Evolutionary conservation across 2,113 vertebrate species (phyloP), one percentile per base, ranked within the genome.

Genomic region (Boulengerochromis microlepis): DNA sequence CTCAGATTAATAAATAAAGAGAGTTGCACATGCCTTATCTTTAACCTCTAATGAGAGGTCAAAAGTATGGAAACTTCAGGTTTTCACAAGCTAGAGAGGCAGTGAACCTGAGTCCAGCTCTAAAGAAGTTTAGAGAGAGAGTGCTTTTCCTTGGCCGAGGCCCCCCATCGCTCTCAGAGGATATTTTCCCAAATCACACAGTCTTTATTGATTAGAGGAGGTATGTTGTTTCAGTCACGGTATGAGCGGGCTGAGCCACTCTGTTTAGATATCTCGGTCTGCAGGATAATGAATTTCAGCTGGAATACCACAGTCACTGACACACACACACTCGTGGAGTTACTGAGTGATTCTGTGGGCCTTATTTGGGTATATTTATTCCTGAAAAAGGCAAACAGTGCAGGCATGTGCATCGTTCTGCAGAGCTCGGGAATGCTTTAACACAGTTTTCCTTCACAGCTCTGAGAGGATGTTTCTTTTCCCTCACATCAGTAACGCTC

Each of bases 301-400:
- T 93, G 91, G 83, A 94, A 91, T 86, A 93, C 78, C 89, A 89
- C 5, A 89, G 56, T 53, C 82, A 52, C 40, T 38, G 31, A 84
- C 83, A 91, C 74, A 87, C 81, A 85, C 87, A 84, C 66, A 26
- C 69, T 71, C 13, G 2, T 38, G 11, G n/a, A 80, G 57, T 80
- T 47, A 52, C 82, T 3, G 86, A 84, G 92, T 82, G 61, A 89
- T 92, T 84, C 86, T 54, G 33, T 45, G 2, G 31, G 74, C 95
- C 96, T 94, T 95, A 95, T 96, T 95, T 95, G 96, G 96, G 81
- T 86, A 90, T 94, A 91, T 94, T 93, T 94, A 90, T 85, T 93
- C 74, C 66, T 90, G 90, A 89, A 91, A 86, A 92, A 84, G 89
- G 61, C 89, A 83, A 91, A 92, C 85, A 81, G 85, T 50, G 74